Conservation (phyloP, 2,888 invertebrate species). For the Synergus laeviventris region DNA sequence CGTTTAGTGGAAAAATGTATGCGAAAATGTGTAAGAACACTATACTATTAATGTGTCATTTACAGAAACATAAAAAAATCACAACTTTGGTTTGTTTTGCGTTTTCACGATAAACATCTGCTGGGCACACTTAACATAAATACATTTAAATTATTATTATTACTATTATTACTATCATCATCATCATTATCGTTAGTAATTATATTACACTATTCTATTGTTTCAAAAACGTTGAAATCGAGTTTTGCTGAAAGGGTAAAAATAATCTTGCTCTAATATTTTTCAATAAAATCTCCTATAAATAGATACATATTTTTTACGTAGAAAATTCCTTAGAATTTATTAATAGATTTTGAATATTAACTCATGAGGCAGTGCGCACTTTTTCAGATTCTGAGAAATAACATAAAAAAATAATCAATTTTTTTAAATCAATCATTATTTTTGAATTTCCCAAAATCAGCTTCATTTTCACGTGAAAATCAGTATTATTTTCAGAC, state of each 20-base stretch:
- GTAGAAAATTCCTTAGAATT: not conserved
- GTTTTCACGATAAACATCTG: constrained; percentile 19
- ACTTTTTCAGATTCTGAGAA: not conserved
- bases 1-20: not conserved
- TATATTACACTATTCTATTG: not conserved
- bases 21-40: not conserved
- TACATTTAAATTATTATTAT: constrained; percentile 22
- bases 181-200: not conserved
- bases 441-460: not conserved
- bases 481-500: constrained; percentile 24
- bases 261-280: not conserved
- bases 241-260: not conserved
- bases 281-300: not conserved
- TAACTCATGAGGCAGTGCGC: not conserved
- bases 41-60: not conserved
- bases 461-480: not conserved
- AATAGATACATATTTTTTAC: not conserved
- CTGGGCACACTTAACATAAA: constrained; percentile 14
- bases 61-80: constrained; percentile 27
- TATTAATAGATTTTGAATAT: not conserved
- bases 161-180: not conserved
- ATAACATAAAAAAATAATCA: not conserved
- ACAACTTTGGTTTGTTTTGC: constrained; percentile 35
- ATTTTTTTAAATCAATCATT: not conserved
- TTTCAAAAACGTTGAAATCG: not conserved